Percentiles rank a stretch among this genome's conserved stretches.
These are phyloP conservation scores for Tanytarsus gracilentus DNA, from an alignment of 2,888 invertebrate genomes.

Conservation along the genomic window DNA sequence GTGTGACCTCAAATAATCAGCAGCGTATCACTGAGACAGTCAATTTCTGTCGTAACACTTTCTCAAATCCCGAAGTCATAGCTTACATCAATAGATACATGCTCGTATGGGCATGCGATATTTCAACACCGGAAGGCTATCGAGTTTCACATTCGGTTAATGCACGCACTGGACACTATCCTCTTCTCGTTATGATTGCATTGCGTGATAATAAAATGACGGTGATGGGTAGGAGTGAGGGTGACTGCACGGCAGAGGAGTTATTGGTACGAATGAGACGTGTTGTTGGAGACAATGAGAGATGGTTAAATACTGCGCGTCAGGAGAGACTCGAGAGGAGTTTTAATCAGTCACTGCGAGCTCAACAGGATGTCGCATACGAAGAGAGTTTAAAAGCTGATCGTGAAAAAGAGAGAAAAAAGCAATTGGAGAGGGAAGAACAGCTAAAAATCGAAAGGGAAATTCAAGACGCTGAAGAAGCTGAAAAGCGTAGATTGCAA, in stretches of 20 bases:
- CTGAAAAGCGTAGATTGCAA: slow-evolving; percentile 47
- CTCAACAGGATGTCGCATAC: slow-evolving; percentile 91
- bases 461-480: slow-evolving; percentile 45
- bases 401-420: slow-evolving; percentile 82
- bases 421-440: slow-evolving; percentile 52
- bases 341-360: slow-evolving; percentile 75
- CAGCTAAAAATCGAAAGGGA: slow-evolving; percentile 46
- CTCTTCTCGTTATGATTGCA: slow-evolving; percentile 83
- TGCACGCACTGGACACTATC: slow-evolving; percentile 58
- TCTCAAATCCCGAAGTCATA: slow-evolving; percentile 63
- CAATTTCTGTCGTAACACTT: slow-evolving; percentile 51
- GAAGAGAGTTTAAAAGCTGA: slow-evolving; percentile 83
- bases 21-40: slow-evolving; percentile 36
- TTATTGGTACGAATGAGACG: slow-evolving; percentile 62
- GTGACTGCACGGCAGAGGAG: slow-evolving; percentile 62
- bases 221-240: slow-evolving; percentile 83
- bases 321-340: slow-evolving; percentile 76
- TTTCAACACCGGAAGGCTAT: slow-evolving; percentile 82
- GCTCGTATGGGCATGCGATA: slow-evolving; percentile 90
- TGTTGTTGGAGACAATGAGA: slow-evolving; percentile 75
- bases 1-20: slow-evolving; percentile 45
- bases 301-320: slow-evolving; percentile 71
- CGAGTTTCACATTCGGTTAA: slow-evolving; percentile 82
- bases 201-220: slow-evolving; percentile 88
- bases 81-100: slow-evolving; percentile 74